phyloP scores from a whole-genome alignment of 2,797 vertebrate genomes.

The Poecilia wingei region DNA sequence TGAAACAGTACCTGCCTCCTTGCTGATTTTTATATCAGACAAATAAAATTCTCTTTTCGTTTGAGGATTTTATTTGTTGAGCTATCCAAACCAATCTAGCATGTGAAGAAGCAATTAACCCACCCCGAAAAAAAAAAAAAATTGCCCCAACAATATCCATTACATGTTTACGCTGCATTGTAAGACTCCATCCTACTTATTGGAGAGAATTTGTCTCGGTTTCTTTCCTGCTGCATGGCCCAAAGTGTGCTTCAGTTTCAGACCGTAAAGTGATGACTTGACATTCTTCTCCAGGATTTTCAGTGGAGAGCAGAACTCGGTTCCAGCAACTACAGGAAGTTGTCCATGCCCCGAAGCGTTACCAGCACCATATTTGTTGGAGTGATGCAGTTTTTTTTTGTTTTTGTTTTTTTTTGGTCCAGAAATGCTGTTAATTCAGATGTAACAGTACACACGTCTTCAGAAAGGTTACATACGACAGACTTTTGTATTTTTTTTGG shows the following conservation, averaged over 20 bases:
- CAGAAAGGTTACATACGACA: not conserved
- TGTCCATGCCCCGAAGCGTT: not conserved
- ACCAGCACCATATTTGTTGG: not conserved
- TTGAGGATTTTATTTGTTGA: not conserved
- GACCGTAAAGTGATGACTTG: not conserved
- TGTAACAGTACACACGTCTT: not conserved
- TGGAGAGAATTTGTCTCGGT: not conserved
- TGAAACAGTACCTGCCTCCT: not conserved
- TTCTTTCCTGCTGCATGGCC: not conserved
- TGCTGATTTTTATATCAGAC: not conserved
- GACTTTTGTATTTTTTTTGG: not conserved
- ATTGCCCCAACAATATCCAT: not conserved
- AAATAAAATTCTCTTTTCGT: not conserved
- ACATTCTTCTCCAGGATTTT: not conserved
- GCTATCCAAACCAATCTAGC: not conserved
- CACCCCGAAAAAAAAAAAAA: not conserved
- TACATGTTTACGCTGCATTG: not conserved
- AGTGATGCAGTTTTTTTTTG: not conserved
- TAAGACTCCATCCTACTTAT: not conserved
- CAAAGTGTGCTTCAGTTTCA: not conserved
- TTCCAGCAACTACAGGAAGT: not conserved
- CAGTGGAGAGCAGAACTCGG: not conserved
- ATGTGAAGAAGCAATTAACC: not conserved
- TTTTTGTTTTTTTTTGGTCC: not conserved
- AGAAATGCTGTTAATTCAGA: not conserved